A percentile compares a stretch with the other conserved stretches of the same genome.
These are phyloP conservation scores for Eristalis tenax DNA, from an alignment of 2,888 invertebrate species.

Conservation along the genomic window DNA sequence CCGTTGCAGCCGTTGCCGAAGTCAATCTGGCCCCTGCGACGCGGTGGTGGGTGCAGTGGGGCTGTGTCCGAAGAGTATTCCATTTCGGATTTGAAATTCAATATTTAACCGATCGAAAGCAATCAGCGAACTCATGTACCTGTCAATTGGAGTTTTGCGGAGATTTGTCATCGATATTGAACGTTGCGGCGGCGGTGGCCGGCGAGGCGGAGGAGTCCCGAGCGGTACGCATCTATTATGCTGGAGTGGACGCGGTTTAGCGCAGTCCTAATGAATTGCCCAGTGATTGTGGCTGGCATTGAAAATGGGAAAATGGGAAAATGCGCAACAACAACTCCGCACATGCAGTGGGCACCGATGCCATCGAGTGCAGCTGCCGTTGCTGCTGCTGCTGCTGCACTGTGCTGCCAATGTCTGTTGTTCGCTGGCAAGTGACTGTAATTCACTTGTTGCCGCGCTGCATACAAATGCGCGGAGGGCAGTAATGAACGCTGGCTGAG, in stretches of 20 bases:
- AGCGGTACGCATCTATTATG: slow-evolving; percentile 66
- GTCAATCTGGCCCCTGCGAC: background rate
- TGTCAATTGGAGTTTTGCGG: slow-evolving; percentile 72
- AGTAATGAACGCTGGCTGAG: slow-evolving; percentile 16
- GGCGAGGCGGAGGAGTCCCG: background rate
- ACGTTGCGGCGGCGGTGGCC: slow-evolving; percentile 12
- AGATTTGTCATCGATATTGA: slow-evolving; percentile 72
- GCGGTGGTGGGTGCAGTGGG: background rate
- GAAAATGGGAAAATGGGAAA: slow-evolving; percentile 57
- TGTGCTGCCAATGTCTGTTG: slow-evolving; percentile 48
- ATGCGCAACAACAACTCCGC: slow-evolving; percentile 26
- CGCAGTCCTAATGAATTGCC: slow-evolving; percentile 70
- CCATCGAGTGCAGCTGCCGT: slow-evolving; percentile 52
- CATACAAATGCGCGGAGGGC: slow-evolving; percentile 60
- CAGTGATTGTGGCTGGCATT: slow-evolving; percentile 70
- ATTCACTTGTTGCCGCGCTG: slow-evolving; percentile 69
- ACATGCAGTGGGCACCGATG: slow-evolving; percentile 1
- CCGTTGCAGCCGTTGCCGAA: background rate
- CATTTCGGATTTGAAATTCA: slow-evolving; percentile 69
- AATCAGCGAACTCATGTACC: slow-evolving; percentile 72
- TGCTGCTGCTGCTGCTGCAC: slow-evolving; percentile 68
- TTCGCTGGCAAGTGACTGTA: slow-evolving; percentile 67
- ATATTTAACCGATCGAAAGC: slow-evolving; percentile 71
- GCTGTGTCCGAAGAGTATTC: slow-evolving; percentile 50
- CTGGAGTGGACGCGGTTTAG: slow-evolving; percentile 63